These are phyloP conservation scores for Taenaris catops DNA, from an alignment of 2,888 invertebrate genomes.

Conservation along the genomic window DNA sequence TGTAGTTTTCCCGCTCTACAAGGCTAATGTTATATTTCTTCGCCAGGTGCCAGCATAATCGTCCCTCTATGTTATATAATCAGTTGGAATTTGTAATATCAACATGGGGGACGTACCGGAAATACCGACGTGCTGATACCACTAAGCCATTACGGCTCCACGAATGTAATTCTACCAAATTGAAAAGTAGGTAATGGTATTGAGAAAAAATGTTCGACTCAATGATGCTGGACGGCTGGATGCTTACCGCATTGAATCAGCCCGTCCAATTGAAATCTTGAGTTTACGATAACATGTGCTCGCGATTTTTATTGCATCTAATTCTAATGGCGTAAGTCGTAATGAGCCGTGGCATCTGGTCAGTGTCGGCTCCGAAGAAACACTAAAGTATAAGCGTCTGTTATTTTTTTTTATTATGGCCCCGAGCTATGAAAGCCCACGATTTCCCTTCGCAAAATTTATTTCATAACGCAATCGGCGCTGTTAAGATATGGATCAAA, in stretches of 20 bases:
- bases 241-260: conserved; percentile 14
- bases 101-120: no score
- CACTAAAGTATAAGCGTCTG: conserved; percentile 12
- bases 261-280: conserved; percentile 10
- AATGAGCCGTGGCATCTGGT: conserved; percentile 32
- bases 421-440: background rate
- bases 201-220: background rate
- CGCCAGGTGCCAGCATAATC: no score
- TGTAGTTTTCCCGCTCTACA: no score
- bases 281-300: conserved; percentile 22
- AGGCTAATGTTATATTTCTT: no score
- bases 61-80: no score
- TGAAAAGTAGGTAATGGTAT: no score
- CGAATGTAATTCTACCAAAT: no score
- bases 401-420: conserved; percentile 6
- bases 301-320: conserved; percentile 41
- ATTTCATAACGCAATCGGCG: background rate
- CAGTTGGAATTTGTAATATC: no score
- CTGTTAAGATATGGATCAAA: background rate
- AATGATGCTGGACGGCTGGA: conserved; percentile 1
- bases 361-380: conserved; percentile 23
- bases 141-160: no score
- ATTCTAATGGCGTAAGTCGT: conserved; percentile 46
- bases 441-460: background rate
- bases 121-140: no score